These are phyloP conservation scores for Drosophila paranaensis DNA, from an alignment of 2,888 invertebrate genomes.

Conservation along the genomic window DNA sequence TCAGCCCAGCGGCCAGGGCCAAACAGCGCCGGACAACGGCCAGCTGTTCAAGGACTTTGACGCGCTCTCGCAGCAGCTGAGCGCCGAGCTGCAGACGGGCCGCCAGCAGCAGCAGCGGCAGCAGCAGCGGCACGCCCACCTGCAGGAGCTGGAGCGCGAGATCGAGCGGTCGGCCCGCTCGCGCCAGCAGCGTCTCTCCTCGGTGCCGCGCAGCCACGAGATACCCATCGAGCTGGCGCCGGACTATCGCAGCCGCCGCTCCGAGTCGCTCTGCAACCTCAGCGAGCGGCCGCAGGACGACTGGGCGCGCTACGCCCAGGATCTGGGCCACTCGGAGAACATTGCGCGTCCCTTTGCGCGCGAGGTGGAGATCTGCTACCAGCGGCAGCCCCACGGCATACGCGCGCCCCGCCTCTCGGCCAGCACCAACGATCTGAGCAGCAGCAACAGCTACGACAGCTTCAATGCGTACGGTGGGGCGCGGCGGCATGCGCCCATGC, in stretches of 20 bases:
- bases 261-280: conserved; percentile 82
- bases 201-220: conserved; percentile 62
- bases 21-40: conserved; percentile 64
- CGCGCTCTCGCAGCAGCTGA: conserved; percentile 82
- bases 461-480: conserved; percentile 78
- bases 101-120: conserved; percentile 70
- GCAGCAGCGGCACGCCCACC: conserved; percentile 77
- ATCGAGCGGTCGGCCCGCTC: conserved; percentile 77
- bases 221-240: conserved; percentile 72
- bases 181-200: conserved; percentile 63
- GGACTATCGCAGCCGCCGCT: conserved; percentile 61
- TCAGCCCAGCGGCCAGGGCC: conserved; percentile 32
- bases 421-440: conserved; percentile 81
- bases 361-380: conserved; percentile 83
- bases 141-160: conserved; percentile 75
- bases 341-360: conserved; percentile 83
- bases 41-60: conserved; percentile 85
- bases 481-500: conserved; percentile 77
- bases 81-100: conserved; percentile 79
- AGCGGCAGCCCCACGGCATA: conserved; percentile 73
- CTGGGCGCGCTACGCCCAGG: conserved; percentile 85
- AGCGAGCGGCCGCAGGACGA: conserved; percentile 83
- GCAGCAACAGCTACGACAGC: conserved; percentile 68
- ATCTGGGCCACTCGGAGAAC: conserved; percentile 84
- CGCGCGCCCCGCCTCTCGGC: conserved; percentile 82